A percentile compares a stretch with the other conserved stretches of the same genome.
Evolutionary conservation across 2,888 invertebrate species (phyloP).

Genomic region (Dorcus parallelipipedus): DNA sequence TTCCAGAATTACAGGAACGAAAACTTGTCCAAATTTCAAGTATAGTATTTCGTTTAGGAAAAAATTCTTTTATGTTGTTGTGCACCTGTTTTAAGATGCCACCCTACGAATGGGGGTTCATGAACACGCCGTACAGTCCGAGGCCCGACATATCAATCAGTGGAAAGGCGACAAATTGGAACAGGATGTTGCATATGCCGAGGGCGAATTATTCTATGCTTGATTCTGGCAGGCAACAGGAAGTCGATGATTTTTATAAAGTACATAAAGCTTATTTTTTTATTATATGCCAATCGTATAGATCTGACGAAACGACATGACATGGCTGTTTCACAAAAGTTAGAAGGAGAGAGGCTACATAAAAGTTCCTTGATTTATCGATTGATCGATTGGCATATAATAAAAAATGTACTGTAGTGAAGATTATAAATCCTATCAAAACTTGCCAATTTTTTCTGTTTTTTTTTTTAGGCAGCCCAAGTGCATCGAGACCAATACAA

Average conservation of each 20-base stretch:
- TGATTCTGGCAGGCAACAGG: slow-evolving; percentile 44
- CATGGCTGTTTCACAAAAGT: too few relatives aligned
- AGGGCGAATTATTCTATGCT: slow-evolving; percentile 43
- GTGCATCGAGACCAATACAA: slow-evolving; percentile 61
- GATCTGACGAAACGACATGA: too few relatives aligned
- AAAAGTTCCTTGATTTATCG: too few relatives aligned
- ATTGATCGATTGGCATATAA: too few relatives aligned
- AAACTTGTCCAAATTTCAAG: slow-evolving; percentile 45
- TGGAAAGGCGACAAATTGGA: slow-evolving; percentile 36
- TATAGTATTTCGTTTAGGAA: slow-evolving; percentile 21
- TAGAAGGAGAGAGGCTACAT: too few relatives aligned
- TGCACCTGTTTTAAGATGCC: slow-evolving; percentile 38
- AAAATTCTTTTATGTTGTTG: neutral
- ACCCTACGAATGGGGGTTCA: slow-evolving; percentile 46
- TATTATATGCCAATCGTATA: too few relatives aligned
- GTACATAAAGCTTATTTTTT: slow-evolving; percentile 28
- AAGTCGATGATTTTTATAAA: slow-evolving; percentile 51
- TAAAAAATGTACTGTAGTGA: too few relatives aligned
- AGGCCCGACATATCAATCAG: slow-evolving; percentile 42
- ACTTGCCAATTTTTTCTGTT: neutral
- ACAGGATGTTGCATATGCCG: slow-evolving; percentile 40
- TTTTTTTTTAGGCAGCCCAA: slow-evolving; percentile 52
- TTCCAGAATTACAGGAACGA: slow-evolving; percentile 50
- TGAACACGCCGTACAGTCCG: slow-evolving; percentile 43
- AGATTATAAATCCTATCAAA: neutral